Percentiles rank a stretch among this genome's conserved stretches.
These are phyloP conservation scores for Amblyteles armatorius DNA, from an alignment of 2,888 invertebrate genomes.

Conservation along the genomic window DNA sequence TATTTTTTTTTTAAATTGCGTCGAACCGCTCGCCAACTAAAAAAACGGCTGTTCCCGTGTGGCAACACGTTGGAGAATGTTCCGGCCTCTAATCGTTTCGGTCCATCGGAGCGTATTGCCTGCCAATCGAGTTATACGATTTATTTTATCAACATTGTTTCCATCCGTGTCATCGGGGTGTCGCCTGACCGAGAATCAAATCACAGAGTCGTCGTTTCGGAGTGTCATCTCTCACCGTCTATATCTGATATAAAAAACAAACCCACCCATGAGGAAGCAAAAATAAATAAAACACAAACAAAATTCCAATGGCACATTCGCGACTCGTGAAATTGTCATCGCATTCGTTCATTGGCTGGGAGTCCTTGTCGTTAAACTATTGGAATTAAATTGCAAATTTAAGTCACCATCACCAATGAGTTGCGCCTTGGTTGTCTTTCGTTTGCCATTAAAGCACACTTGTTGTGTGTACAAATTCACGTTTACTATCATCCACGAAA, in stretches of 20 bases:
- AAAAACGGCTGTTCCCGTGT: background rate
- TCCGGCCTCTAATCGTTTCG: conserved; percentile 14
- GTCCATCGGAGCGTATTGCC: conserved; percentile 27
- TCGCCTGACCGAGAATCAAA: background rate
- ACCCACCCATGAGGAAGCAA: background rate
- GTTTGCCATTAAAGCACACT: too few species aligned
- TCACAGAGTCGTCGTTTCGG: background rate
- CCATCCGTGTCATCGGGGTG: background rate
- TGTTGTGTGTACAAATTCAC: too few species aligned
- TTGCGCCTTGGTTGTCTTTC: too few species aligned
- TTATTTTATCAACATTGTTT: conserved; percentile 37
- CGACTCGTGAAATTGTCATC: too few species aligned
- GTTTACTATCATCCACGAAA: too few species aligned
- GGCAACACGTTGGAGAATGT: conserved; percentile 5
- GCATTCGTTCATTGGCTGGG: too few species aligned
- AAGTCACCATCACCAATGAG: too few species aligned
- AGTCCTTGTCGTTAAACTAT: too few species aligned
- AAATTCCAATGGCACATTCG: too few species aligned
- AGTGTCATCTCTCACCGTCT: background rate
- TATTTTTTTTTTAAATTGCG: background rate
- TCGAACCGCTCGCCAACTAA: background rate
- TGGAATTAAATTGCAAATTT: too few species aligned
- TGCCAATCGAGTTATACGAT: conserved; percentile 32
- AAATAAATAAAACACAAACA: too few species aligned
- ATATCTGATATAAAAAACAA: background rate